phyloP scores from a whole-genome alignment of 2,797 vertebrate genomes.

The Tolypeutes matacus region DNA sequence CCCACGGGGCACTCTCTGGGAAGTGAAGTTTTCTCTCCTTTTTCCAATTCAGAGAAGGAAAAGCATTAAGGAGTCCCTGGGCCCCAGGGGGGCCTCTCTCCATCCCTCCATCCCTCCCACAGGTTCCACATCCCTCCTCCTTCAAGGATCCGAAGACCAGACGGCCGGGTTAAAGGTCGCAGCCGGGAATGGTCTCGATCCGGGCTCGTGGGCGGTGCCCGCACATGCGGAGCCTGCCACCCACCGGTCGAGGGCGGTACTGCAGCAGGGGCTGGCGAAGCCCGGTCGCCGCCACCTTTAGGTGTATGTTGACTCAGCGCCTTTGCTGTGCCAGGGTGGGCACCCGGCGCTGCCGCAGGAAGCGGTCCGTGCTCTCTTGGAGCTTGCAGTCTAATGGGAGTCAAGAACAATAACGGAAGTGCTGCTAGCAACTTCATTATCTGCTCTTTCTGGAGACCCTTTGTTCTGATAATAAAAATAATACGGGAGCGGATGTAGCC shows the following conservation, averaged over 20 bases:
- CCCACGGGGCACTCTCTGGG: background rate
- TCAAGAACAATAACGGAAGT: background rate
- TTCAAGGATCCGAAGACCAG: background rate
- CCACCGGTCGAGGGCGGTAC: slow-evolving; percentile 73
- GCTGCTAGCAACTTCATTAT: background rate
- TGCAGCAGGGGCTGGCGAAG: slow-evolving; percentile 28
- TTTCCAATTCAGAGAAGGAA: background rate
- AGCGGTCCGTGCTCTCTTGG: background rate
- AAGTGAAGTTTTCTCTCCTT: background rate
- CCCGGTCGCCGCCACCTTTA: background rate
- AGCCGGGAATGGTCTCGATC: background rate
- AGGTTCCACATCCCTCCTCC: background rate
- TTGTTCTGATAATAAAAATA: slow-evolving; percentile 15
- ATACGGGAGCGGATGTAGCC: background rate
- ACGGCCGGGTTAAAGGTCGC: slow-evolving; percentile 71
- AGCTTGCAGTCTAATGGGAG: background rate
- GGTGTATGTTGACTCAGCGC: accelerated
- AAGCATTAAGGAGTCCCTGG: background rate
- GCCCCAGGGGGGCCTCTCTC: background rate
- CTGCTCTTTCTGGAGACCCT: background rate
- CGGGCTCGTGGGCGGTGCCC: slow-evolving; percentile 55
- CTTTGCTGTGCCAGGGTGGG: background rate
- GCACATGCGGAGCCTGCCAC: slow-evolving; percentile 81
- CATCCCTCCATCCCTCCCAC: background rate
- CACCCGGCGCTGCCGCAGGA: background rate